Evolutionary conservation across 2,888 invertebrate species (phyloP), one percentile per base, ranked within the genome.

Genomic region (Hetaerina titia): DNA sequence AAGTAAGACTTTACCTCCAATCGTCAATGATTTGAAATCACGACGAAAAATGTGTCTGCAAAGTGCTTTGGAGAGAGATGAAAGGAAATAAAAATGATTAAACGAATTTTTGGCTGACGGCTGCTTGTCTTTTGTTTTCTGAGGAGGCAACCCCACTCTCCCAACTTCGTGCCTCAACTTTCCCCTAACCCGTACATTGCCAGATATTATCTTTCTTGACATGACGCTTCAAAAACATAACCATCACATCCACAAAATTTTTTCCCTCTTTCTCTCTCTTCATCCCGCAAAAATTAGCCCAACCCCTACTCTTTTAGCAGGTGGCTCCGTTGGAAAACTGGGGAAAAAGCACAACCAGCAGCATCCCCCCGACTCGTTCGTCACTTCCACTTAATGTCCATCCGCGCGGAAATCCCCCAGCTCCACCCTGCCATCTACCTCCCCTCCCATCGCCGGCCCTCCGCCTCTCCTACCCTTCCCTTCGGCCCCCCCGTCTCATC

Each of bases 301-400:
- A 45, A n/a, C n/a, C 15, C 81, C 31, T 15, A 13, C 31, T 8
- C 4, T 13, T n/a, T 56, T 45, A n/a, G 58, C 2, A 58, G 58
- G 89, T 56, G 58, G 58, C 58, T 56, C 57, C 58, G 58, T n/a
- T 89, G 58, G 22, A 19, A 58, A 89, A 56, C 56, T 2, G 13
- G 58, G 89, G 58, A 89, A 58, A 58, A 58, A 2, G 22, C 57
- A 58, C 89, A 22, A 19, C 56, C n/a, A 56, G 6, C 88, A 56
- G 88, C 89, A 19, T n/a, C 58, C 22, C 22, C 89, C 15, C 58
- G 9, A n/a, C 89, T 89, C 89, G 57, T 89, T 89, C 56, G 89
- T 89, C 89, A 58, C 11, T 89, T 58, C 58, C 89, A 89, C 89
- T 89, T n/a, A 58, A 89, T 58, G 57, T 89, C 89, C n/a, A 57